Conservation (phyloP, 2,888 invertebrate species). For the Pomacea canaliculata region DNA sequence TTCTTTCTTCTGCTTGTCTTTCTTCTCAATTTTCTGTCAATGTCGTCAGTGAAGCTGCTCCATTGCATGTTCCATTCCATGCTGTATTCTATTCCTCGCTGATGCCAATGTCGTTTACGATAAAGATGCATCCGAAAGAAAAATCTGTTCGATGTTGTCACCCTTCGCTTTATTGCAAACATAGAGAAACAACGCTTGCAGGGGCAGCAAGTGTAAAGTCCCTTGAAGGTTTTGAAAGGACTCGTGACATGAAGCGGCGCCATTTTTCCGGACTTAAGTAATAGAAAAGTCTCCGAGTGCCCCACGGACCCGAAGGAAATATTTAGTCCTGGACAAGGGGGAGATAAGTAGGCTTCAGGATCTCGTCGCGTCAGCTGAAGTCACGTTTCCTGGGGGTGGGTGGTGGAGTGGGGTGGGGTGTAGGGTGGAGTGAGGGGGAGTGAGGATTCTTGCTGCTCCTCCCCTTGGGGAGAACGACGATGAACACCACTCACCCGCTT, state of each 20-base stretch:
- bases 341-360: no score
- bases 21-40: neutral
- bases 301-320: neutral
- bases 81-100: no score
- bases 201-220: no score
- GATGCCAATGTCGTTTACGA: no score
- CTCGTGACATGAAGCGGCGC: neutral
- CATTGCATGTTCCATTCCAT: no score
- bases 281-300: neutral
- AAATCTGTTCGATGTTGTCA: no score
- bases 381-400: neutral
- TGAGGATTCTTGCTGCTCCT: neutral
- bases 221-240: neutral
- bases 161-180: neutral
- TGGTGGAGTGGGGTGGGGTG: no score
- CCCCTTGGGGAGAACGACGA: no score
- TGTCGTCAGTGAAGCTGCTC: neutral
- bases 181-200: neutral
- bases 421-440: no score
- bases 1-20: neutral
- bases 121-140: no score
- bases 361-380: neutral
- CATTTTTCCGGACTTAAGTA: neutral
- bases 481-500: no score
- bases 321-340: neutral